phyloP scores from a whole-genome alignment of 1,140 invertebrate genomes.

The Hyles euphorbiae region DNA sequence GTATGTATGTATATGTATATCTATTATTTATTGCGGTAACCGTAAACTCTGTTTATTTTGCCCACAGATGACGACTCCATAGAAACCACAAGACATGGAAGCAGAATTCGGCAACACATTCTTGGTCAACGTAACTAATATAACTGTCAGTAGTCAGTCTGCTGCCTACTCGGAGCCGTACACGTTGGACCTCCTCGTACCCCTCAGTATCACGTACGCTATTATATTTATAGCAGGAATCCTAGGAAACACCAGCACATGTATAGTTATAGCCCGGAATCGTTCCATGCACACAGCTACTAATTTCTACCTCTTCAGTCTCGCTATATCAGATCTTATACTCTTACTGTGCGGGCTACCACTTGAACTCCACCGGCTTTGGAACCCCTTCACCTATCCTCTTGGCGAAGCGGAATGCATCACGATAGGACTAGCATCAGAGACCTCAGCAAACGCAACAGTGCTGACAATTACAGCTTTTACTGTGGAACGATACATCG shows the following conservation, averaged over 20 bases:
- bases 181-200: constrained; percentile 76
- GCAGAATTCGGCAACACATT: constrained; percentile 39
- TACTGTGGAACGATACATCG: constrained; percentile 95
- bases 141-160: constrained; percentile 21
- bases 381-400: constrained; percentile 85
- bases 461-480: constrained; percentile 96
- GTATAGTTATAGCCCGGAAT: constrained; percentile 88
- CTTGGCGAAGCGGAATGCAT: constrained; percentile 87
- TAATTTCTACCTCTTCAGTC: constrained; percentile 91
- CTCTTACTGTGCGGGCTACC: constrained; percentile 85
- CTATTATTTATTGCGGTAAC: no score
- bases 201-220: constrained; percentile 82
- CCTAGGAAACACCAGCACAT: constrained; percentile 90
- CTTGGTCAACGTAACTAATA: constrained; percentile 40
- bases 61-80: no score
- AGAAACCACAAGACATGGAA: constrained; percentile 34
- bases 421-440: constrained; percentile 83
- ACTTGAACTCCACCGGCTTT: constrained; percentile 87
- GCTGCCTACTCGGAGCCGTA: constrained; percentile 57
- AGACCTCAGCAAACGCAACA: constrained; percentile 93
- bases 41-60: no score
- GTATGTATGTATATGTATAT: no score
- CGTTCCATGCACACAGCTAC: constrained; percentile 89
- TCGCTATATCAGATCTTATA: constrained; percentile 92
- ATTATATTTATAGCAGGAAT: constrained; percentile 89